phyloP scores from a whole-genome alignment of 2,888 invertebrate genomes.

The Strigamia crassipes region DNA sequence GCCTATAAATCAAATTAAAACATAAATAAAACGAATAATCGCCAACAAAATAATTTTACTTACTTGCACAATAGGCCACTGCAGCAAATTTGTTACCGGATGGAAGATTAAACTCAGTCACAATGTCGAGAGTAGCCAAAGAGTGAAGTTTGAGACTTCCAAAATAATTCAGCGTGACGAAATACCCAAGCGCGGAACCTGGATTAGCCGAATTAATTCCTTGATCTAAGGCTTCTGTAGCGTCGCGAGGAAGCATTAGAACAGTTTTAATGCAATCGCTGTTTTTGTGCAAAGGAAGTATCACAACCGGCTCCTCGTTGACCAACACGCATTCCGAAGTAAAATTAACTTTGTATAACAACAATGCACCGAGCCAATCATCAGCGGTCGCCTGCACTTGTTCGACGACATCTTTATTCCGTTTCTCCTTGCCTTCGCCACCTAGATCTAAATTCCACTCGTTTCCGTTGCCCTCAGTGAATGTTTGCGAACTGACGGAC shows the following conservation, averaged over 20 bases:
- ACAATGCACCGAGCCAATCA: conserved; percentile 59
- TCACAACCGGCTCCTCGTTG: conserved; percentile 67
- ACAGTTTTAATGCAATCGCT: conserved; percentile 54
- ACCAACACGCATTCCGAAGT: conserved; percentile 63
- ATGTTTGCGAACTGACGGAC: conserved; percentile 51
- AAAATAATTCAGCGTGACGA: conserved; percentile 75
- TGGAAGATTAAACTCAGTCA: conserved; percentile 64
- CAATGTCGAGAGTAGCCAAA: conserved; percentile 70
- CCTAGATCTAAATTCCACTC: not conserved
- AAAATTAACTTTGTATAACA: conserved; percentile 66
- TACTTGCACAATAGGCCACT: conserved; percentile 82
- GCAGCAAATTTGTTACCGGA: conserved; percentile 67
- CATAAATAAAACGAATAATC: not conserved
- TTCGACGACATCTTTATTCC: conserved; percentile 52
- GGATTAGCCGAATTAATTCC: conserved; percentile 39
- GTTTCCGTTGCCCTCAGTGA: not conserved
- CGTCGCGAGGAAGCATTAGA: conserved; percentile 55
- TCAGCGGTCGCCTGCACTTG: conserved; percentile 14
- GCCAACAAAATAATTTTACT: conserved; percentile 55
- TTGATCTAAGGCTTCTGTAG: conserved; percentile 53
- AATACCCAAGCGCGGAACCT: conserved; percentile 58
- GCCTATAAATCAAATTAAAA: conserved; percentile 59
- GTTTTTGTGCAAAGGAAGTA: conserved; percentile 51
- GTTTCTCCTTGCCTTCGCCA: not conserved
- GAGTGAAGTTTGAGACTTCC: conserved; percentile 76